Conservation (phyloP, 2,113 vertebrate genomes). For the Cyanistes caeruleus region DNA sequence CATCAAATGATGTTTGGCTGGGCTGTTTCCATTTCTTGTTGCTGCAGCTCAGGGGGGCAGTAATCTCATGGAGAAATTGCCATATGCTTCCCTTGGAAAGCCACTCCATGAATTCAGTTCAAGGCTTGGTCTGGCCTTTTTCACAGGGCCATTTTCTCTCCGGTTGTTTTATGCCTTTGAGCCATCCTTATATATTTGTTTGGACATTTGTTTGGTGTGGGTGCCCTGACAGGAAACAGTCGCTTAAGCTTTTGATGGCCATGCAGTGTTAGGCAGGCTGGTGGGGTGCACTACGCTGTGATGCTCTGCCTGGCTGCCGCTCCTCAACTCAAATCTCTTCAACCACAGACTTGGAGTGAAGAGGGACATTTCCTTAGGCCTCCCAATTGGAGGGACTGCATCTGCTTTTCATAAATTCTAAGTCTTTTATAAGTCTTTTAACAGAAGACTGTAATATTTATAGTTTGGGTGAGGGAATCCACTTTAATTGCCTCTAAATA, state of each 20-base stretch:
- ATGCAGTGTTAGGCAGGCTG: not conserved
- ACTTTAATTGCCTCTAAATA: not conserved
- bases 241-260: not conserved
- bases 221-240: not conserved
- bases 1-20: not conserved
- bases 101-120: not conserved
- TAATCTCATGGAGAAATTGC: not conserved
- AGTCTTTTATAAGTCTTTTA: not conserved
- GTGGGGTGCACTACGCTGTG: not conserved
- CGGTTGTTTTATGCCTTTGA: not conserved
- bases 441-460: not conserved
- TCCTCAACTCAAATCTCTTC: not conserved
- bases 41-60: not conserved
- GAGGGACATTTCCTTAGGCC: not conserved
- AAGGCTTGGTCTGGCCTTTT: not conserved
- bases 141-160: not conserved
- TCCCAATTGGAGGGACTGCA: accelerated
- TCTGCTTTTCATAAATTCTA: not conserved
- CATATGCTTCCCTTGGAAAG: not conserved
- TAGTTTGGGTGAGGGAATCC: accelerated
- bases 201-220: not conserved
- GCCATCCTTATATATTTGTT: not conserved
- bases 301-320: not conserved
- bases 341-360: not conserved
- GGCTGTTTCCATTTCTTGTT: not conserved